These are phyloP conservation scores for Notodonta dromedarius DNA, from an alignment of 2,888 invertebrate genomes.

Conservation along the genomic window DNA sequence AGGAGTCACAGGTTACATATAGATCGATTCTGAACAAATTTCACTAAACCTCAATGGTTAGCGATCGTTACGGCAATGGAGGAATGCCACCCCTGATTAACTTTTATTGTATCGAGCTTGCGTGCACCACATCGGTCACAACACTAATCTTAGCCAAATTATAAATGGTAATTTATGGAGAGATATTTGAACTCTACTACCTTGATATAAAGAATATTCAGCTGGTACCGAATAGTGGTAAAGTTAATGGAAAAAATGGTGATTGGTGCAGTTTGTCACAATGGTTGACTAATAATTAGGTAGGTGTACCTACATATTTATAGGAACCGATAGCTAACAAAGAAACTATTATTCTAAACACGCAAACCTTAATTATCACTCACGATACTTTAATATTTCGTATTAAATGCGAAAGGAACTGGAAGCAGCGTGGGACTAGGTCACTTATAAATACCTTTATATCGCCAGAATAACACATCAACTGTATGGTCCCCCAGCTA, in stretches of 20 bases:
- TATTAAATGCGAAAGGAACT: no score
- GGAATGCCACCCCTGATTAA: conserved; percentile 25
- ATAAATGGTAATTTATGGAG: not conserved
- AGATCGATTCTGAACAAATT: not conserved
- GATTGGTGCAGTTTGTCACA: conserved; percentile 32
- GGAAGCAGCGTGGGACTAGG: no score
- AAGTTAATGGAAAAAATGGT: conserved; percentile 26
- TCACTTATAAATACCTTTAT: no score
- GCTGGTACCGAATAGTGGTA: conserved; percentile 7
- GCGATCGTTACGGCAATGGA: not conserved
- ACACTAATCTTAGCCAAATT: conserved; percentile 21
- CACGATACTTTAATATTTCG: no score
- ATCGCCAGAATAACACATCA: no score
- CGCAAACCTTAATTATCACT: no score
- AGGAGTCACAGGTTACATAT: not conserved
- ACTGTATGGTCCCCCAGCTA: no score
- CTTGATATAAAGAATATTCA: not conserved
- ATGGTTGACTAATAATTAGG: not conserved
- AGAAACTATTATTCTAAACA: no score
- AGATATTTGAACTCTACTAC: conserved; percentile 5
- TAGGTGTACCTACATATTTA: no score
- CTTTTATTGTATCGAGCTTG: conserved; percentile 33
- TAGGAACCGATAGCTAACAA: no score
- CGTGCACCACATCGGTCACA: conserved; percentile 41
- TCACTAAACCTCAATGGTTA: not conserved